phyloP scores from a whole-genome alignment of 2,113 vertebrate species.

The Corythornis cristatus region DNA sequence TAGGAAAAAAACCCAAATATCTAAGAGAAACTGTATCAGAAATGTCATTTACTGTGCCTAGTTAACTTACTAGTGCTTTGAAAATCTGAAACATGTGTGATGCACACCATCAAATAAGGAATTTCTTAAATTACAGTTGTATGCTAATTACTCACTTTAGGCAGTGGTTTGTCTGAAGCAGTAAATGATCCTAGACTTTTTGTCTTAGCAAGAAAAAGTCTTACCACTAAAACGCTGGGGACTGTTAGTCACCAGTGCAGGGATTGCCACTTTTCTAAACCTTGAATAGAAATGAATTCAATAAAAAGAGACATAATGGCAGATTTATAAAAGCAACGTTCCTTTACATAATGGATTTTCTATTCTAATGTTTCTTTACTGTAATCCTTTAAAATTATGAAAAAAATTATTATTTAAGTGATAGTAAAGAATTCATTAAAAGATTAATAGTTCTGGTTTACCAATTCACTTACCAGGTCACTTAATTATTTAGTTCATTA shows the following conservation, averaged over 20 bases:
- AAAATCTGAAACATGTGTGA: conserved; percentile 68
- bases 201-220: conserved; percentile 62
- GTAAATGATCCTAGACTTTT: conserved; percentile 76
- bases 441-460: conserved; percentile 84
- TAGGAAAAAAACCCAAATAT: background rate
- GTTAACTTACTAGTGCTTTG: conserved; percentile 62
- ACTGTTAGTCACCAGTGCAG: conserved; percentile 72
- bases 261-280: conserved; percentile 71
- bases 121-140: conserved; percentile 75
- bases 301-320: conserved; percentile 76
- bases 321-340: conserved; percentile 79
- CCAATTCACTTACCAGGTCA: conserved; percentile 80
- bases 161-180: conserved; percentile 60
- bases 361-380: conserved; percentile 79
- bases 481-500: conserved; percentile 86
- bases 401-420: conserved; percentile 79
- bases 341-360: conserved; percentile 74
- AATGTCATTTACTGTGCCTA: conserved; percentile 60
- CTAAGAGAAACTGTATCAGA: conserved; percentile 22
- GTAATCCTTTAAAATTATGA: conserved; percentile 75
- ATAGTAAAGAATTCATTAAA: conserved; percentile 81
- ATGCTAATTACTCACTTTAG: conserved; percentile 78
- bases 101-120: conserved; percentile 69
- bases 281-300: conserved; percentile 74
- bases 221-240: conserved; percentile 48